Evolutionary conservation across 2,888 invertebrate species (phyloP).

Genomic region (Phania funesta): DNA sequence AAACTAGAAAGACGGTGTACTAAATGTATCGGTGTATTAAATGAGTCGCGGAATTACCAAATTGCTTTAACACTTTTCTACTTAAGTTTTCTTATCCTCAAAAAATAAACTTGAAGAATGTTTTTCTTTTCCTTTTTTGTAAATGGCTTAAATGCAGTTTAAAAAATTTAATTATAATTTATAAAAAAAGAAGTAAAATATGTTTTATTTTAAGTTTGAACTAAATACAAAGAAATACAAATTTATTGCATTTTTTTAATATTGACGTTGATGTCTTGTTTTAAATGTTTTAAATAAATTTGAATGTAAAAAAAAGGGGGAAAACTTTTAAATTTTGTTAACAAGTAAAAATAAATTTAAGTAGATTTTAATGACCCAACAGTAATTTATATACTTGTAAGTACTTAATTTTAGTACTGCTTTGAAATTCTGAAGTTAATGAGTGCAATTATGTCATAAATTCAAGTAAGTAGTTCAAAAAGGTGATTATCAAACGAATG

Average conservation of each 20-base stretch:
- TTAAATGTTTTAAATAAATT: not conserved
- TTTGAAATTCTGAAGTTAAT: not conserved
- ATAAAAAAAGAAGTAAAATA: conserved; percentile 9
- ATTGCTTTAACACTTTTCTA: no score
- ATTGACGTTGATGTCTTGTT: conserved; percentile 15
- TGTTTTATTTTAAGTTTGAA: conserved; percentile 12
- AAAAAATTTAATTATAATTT: not conserved
- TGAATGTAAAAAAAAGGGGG: not conserved
- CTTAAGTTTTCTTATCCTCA: not conserved
- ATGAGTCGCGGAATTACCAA: no score
- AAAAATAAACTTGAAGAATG: not conserved
- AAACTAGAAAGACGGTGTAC: no score
- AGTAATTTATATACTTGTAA: not conserved
- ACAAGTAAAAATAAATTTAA: not conserved
- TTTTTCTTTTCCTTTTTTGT: no score
- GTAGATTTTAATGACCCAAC: not conserved
- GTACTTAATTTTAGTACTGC: not conserved
- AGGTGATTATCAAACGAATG: no score
- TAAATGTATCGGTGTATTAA: no score
- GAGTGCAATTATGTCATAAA: not conserved
- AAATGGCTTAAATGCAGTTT: no score
- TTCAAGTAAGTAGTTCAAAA: no score
- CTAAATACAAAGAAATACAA: conserved; percentile 14
- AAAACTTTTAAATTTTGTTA: not conserved
- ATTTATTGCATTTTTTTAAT: not conserved